These are phyloP conservation scores for Notocelia uddmanniana DNA, from an alignment of 2,888 invertebrate genomes.

Conservation along the genomic window DNA sequence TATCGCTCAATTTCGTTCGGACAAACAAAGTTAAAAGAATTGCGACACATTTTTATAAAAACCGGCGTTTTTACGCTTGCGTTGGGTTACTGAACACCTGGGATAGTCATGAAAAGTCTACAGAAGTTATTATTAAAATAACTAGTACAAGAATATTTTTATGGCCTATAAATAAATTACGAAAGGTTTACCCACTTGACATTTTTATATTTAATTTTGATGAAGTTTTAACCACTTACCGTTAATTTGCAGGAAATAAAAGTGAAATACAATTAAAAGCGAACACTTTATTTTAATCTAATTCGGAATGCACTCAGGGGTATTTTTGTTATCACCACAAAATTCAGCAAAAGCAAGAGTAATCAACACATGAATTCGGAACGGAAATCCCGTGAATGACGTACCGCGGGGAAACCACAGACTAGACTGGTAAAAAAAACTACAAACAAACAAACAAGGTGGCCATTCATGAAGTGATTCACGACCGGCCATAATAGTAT, in stretches of 20 bases:
- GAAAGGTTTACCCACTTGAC: slow-evolving; percentile 50
- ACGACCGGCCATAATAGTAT: too few relatives aligned
- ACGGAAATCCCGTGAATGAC: slow-evolving; percentile 41
- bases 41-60: slow-evolving; percentile 21
- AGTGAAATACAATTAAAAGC: neutral
- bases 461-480: slow-evolving; percentile 11
- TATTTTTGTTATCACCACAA: slow-evolving; percentile 40
- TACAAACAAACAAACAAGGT: slow-evolving; percentile 33
- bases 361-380: slow-evolving; percentile 10
- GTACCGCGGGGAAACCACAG: slow-evolving; percentile 39
- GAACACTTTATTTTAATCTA: slow-evolving; percentile 3
- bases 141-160: slow-evolving; percentile 35
- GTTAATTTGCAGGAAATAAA: slow-evolving; percentile 1
- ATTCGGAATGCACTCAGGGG: slow-evolving; percentile 26
- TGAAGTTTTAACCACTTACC: slow-evolving; percentile 29
- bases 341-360: slow-evolving; percentile 15
- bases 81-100: slow-evolving; percentile 2
- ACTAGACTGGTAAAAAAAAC: slow-evolving; percentile 35
- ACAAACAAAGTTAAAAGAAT: slow-evolving; percentile 23
- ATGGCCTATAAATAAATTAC: slow-evolving; percentile 57
- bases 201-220: slow-evolving; percentile 21
- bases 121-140: slow-evolving; percentile 30
- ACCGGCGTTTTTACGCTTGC: slow-evolving; percentile 6
- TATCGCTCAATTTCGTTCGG: slow-evolving; percentile 6
- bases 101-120: neutral